phyloP scores from a whole-genome alignment of 2,797 vertebrate species.

The Sphenopsis melanotis region DNA sequence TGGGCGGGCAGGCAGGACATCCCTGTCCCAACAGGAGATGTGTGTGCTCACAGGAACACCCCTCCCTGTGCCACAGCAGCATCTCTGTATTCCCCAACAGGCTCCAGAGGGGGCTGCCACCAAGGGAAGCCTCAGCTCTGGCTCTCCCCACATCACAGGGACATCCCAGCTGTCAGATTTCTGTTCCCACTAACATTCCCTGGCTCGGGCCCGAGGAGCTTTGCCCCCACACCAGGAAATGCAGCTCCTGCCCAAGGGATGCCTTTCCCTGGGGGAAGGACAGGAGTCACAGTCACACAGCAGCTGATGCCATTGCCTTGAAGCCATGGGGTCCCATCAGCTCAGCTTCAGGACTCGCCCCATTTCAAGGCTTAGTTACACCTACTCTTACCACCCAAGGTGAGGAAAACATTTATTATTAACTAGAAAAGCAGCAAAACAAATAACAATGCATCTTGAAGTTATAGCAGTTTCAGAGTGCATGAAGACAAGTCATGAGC shows the following conservation, averaged over 20 bases:
- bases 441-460: background rate
- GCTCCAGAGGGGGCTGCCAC: background rate
- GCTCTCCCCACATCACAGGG: background rate
- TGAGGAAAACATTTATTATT: too few species aligned
- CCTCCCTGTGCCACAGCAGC: background rate
- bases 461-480: background rate
- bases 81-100: background rate
- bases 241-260: background rate
- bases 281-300: background rate
- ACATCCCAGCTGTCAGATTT: background rate
- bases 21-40: background rate
- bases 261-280: background rate
- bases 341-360: background rate
- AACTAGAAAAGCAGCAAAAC: background rate
- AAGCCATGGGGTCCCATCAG: background rate
- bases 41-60: background rate
- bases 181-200: background rate
- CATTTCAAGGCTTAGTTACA: background rate
- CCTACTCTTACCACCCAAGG: too few species aligned
- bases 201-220: background rate
- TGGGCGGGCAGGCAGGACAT: accelerated
- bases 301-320: too few species aligned
- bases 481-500: background rate
- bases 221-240: background rate
- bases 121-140: background rate